Evolutionary conservation across 2,797 vertebrate genomes (phyloP).

Genomic region (Naso thynnoides): DNA sequence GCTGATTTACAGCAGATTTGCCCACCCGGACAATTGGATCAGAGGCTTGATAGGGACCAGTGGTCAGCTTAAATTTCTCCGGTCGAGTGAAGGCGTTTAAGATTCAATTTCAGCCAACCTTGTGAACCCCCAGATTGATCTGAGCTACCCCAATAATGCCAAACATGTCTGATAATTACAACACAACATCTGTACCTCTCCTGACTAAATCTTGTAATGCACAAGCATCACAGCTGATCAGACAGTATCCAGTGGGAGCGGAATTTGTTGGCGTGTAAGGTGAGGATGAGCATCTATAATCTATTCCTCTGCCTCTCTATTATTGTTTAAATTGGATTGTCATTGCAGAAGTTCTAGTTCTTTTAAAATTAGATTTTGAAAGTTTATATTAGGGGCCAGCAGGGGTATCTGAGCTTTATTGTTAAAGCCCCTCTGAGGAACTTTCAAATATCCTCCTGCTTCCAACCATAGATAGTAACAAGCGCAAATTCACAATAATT

Average conservation of each 20-base stretch:
- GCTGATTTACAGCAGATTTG: constrained; percentile 68
- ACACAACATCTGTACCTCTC: constrained; percentile 24
- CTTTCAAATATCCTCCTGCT: too few species aligned
- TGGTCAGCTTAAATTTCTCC: constrained; percentile 48
- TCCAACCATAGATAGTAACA: too few species aligned
- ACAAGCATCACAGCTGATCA: constrained; percentile 1
- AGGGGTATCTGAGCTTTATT: constrained; percentile 26
- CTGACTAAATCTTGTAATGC: constrained; percentile 9
- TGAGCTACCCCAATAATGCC: constrained; percentile 37
- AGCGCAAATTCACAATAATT: too few species aligned
- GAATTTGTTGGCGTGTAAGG: constrained; percentile 16
- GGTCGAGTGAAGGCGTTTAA: constrained; percentile 21
- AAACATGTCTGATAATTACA: constrained; percentile 47
- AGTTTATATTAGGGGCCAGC: constrained; percentile 1
- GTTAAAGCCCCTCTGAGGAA: too few species aligned
- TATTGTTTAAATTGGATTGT: constrained; percentile 25
- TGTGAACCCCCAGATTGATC: constrained; percentile 38
- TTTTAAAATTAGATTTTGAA: constrained; percentile 27
- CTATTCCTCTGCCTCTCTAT: constrained; percentile 10
- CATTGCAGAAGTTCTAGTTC: constrained; percentile 30
- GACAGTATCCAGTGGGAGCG: constrained; percentile 1
- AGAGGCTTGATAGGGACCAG: constrained; percentile 61
- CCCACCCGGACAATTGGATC: constrained; percentile 59
- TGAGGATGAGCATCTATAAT: constrained; percentile 18
- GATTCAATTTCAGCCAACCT: constrained; percentile 47